Percentiles rank a stretch among this genome's conserved stretches.
phyloP scores from a whole-genome alignment of 92 coral and sea anemone genomes.

The Hydrozoanthus gracilis region DNA sequence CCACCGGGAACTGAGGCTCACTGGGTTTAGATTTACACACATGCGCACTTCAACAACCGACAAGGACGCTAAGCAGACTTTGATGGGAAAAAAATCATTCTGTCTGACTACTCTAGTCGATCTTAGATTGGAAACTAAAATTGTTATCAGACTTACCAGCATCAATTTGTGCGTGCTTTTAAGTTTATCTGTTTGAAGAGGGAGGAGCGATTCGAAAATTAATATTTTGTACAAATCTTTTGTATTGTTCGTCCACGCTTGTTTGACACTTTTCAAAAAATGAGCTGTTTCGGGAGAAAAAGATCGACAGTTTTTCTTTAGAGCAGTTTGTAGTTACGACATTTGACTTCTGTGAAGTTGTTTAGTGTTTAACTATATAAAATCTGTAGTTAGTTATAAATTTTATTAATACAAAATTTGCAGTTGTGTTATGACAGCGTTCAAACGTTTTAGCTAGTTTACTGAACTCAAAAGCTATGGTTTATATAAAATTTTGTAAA shows the following conservation, averaged over 20 bases:
- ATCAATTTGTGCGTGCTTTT: neutral
- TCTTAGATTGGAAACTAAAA: neutral
- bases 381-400: conserved; percentile 20
- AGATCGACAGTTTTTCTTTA: neutral
- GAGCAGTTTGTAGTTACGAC: neutral
- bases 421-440: conserved; percentile 22
- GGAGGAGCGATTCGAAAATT: neutral
- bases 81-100: too few species aligned
- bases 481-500: conserved; percentile 43
- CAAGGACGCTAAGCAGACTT: neutral
- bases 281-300: neutral
- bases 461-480: conserved; percentile 23
- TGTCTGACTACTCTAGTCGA: too few species aligned
- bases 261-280: neutral
- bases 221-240: neutral
- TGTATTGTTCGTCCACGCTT: neutral
- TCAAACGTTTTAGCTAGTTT: conserved; percentile 4
- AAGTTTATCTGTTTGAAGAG: neutral
- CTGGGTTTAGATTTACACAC: conserved; percentile 12
- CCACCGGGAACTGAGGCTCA: conserved; percentile 46
- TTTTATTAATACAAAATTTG: conserved; percentile 36
- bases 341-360: conserved; percentile 38
- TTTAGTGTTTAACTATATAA: conserved; percentile 9
- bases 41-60: neutral
- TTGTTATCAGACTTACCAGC: neutral